phyloP scores from a whole-genome alignment of 2,797 vertebrate species.

The Knipowitschia caucasica region DNA sequence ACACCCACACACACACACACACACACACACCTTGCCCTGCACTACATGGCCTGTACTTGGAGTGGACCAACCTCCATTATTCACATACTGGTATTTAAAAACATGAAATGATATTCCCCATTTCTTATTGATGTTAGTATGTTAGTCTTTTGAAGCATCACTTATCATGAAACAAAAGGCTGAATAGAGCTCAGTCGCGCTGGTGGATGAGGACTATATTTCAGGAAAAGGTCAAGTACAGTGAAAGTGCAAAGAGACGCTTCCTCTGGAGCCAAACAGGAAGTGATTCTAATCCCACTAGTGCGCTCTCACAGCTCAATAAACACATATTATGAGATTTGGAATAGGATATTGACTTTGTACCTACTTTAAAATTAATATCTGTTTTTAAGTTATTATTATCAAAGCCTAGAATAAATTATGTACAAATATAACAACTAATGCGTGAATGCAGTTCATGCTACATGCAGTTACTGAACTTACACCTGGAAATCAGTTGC shows the following conservation, averaged over 20 bases:
- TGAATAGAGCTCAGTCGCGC: slow-evolving; percentile 1
- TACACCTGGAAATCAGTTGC: background rate
- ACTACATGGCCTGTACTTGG: background rate
- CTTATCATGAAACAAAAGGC: slow-evolving; percentile 26
- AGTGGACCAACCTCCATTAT: too few species aligned
- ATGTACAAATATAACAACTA: background rate
- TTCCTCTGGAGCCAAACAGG: slow-evolving; percentile 42
- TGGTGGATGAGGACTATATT: background rate
- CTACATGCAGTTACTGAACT: background rate
- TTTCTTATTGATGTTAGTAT: too few species aligned
- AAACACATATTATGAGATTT: slow-evolving; percentile 18
- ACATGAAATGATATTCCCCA: too few species aligned
- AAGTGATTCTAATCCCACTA: slow-evolving; percentile 52
- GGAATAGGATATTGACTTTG: slow-evolving; percentile 9
- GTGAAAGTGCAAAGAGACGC: slow-evolving; percentile 15
- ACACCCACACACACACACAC: background rate
- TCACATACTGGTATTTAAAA: too few species aligned
- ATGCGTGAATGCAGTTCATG: background rate
- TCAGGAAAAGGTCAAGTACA: slow-evolving; percentile 15
- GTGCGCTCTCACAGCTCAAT: slow-evolving; percentile 47
- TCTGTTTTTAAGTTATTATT: background rate
- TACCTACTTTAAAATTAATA: background rate
- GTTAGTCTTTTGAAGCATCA: too few species aligned
- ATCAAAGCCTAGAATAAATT: background rate
- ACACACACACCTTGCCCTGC: slow-evolving; percentile 6